A percentile compares a stretch with the other conserved stretches of the same genome.
Evolutionary conservation across 2,888 invertebrate species (phyloP).

Genomic region (Julus scandinavius): DNA sequence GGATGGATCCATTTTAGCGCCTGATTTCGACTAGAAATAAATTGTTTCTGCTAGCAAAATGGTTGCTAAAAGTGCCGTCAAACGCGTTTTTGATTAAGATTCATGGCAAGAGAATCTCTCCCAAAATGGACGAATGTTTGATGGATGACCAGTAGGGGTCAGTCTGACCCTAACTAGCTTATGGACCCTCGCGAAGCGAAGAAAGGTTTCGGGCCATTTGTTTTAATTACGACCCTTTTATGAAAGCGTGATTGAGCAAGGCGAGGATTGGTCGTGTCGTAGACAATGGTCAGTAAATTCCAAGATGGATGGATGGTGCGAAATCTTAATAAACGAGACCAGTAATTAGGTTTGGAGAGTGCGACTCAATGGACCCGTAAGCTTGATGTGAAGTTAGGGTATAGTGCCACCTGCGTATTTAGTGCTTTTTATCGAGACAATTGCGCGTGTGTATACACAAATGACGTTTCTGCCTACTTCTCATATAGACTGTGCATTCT

Average conservation of each 20-base stretch:
- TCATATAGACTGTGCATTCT: not conserved
- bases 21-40: not conserved
- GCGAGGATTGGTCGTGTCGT: not conserved
- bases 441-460: not conserved
- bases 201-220: slow-evolving; percentile 34
- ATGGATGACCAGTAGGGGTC: slow-evolving; percentile 35
- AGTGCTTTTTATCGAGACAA: no score
- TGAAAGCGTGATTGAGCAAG: not conserved
- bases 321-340: not conserved
- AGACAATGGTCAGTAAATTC: not conserved
- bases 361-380: not conserved
- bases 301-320: not conserved
- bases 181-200: not conserved
- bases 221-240: slow-evolving; percentile 37
- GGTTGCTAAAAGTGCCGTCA: slow-evolving; percentile 3
- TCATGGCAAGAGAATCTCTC: not conserved
- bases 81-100: slow-evolving; percentile 11
- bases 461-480: not conserved
- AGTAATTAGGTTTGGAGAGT: slow-evolving; percentile 10
- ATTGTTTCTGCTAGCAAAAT: not conserved
- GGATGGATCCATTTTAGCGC: not conserved
- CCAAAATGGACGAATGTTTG: not conserved
- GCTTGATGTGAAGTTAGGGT: no score
- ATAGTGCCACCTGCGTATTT: no score
- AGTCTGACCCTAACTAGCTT: not conserved